Conservation (phyloP, 1,140 invertebrate species). For the Pachyrhynchus sulphureomaculatus region DNA sequence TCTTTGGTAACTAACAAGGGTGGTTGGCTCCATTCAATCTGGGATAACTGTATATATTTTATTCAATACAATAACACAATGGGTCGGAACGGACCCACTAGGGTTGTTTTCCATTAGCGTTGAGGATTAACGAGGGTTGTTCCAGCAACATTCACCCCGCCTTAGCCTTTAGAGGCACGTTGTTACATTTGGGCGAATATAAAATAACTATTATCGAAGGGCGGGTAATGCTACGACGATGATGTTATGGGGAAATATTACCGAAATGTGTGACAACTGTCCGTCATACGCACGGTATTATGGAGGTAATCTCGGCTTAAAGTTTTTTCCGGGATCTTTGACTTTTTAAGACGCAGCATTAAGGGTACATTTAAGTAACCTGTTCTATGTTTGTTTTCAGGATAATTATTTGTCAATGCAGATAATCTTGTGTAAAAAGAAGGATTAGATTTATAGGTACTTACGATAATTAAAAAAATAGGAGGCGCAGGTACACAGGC, state of each 20-base stretch:
- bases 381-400: slow-evolving; percentile 24
- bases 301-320: slow-evolving; percentile 28
- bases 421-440: slow-evolving; percentile 1
- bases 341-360: slow-evolving; percentile 27
- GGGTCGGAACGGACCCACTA: slow-evolving; percentile 41
- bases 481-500: too few species aligned
- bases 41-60: slow-evolving; percentile 49
- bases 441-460: too few species aligned
- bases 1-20: slow-evolving; percentile 30
- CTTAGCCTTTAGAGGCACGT: slow-evolving; percentile 29
- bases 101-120: slow-evolving; percentile 49
- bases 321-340: slow-evolving; percentile 27
- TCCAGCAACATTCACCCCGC: slow-evolving; percentile 45
- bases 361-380: slow-evolving; percentile 15
- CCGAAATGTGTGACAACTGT: slow-evolving; percentile 22
- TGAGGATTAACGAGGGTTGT: slow-evolving; percentile 48
- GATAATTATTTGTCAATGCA: slow-evolving; percentile 8
- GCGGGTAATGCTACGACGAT: slow-evolving; percentile 19
- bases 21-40: slow-evolving; percentile 41
- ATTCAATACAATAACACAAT: slow-evolving; percentile 48
- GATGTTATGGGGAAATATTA: slow-evolving; percentile 22
- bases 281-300: slow-evolving; percentile 23
- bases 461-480: not conserved
- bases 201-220: slow-evolving; percentile 30
- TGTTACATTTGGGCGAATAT: slow-evolving; percentile 8